A percentile compares a stretch with the other conserved stretches of the same genome.
Evolutionary conservation across 2,888 invertebrate genomes (phyloP).

Genomic region (Stenichneumon culpator): DNA sequence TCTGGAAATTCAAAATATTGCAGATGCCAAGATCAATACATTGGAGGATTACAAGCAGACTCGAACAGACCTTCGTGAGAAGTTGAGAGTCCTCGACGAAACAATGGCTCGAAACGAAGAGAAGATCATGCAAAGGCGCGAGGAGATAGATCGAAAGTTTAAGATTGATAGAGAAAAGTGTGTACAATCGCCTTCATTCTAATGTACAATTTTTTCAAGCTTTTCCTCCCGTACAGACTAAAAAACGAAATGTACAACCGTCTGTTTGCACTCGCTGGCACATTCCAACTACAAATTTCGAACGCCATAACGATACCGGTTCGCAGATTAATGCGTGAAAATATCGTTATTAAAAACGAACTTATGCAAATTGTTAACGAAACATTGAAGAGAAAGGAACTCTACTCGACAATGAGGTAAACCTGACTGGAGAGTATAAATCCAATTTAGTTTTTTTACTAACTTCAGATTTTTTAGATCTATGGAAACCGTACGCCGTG

Average conservation of each 20-base stretch:
- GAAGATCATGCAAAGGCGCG: conserved; percentile 69
- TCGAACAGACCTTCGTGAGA: conserved; percentile 72
- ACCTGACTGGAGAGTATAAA: neutral
- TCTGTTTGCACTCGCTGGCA: conserved; percentile 73
- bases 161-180: conserved; percentile 79
- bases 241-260: conserved; percentile 77
- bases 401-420: conserved; percentile 67
- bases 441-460: neutral
- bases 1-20: conserved; percentile 23
- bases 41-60: conserved; percentile 79
- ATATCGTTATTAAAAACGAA: conserved; percentile 77
- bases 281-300: conserved; percentile 75
- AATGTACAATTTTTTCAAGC: conserved; percentile 8
- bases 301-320: conserved; percentile 71
- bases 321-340: conserved; percentile 78
- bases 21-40: conserved; percentile 79
- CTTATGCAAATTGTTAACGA: conserved; percentile 65
- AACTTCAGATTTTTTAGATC: conserved; percentile 24
- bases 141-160: conserved; percentile 74
- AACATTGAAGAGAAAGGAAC: conserved; percentile 55
- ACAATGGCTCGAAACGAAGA: conserved; percentile 70
- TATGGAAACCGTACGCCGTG: conserved; percentile 8
- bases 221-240: conserved; percentile 72
- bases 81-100: conserved; percentile 70
- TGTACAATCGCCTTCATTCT: neutral